Percentiles rank a stretch among this genome's conserved stretches.
phyloP scores from a whole-genome alignment of 2,113 vertebrate species.

The Acrocephalus arundinaceus region DNA sequence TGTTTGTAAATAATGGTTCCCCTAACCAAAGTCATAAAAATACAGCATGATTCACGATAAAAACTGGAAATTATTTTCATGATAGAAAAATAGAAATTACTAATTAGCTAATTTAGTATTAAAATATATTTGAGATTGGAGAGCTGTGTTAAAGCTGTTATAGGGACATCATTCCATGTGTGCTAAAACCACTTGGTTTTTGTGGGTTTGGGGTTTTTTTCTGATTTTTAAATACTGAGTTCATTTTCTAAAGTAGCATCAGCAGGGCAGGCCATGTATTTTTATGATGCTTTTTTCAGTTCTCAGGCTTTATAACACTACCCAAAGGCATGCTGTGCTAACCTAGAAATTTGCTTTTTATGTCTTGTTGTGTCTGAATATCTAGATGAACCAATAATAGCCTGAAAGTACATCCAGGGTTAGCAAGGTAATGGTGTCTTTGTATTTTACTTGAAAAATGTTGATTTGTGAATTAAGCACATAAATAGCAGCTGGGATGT shows the following conservation, averaged over 20 bases:
- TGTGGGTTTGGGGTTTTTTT: neutral
- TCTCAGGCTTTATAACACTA: constrained; percentile 30
- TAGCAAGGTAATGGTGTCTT: neutral
- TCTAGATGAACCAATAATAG: constrained; percentile 12
- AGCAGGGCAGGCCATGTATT: neutral
- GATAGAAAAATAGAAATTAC: neutral
- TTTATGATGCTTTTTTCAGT: constrained; percentile 52
- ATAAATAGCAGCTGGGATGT: neutral
- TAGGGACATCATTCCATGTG: neutral
- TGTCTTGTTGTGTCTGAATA: constrained; percentile 46
- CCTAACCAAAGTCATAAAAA: neutral
- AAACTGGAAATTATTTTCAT: neutral
- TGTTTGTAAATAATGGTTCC: neutral
- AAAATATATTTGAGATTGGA: constrained; percentile 22
- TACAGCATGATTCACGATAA: neutral
- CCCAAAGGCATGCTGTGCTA: constrained; percentile 56
- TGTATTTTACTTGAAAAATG: neutral
- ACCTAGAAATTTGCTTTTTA: constrained; percentile 42
- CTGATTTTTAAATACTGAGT: constrained; percentile 19
- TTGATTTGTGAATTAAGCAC: neutral
- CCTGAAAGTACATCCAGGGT: neutral
- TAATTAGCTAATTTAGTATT: neutral
- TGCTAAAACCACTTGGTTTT: neutral
- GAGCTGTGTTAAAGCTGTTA: neutral
- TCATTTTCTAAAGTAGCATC: constrained; percentile 26